phyloP scores from a whole-genome alignment of 1,140 invertebrate species.

The Cydia strobilella region DNA sequence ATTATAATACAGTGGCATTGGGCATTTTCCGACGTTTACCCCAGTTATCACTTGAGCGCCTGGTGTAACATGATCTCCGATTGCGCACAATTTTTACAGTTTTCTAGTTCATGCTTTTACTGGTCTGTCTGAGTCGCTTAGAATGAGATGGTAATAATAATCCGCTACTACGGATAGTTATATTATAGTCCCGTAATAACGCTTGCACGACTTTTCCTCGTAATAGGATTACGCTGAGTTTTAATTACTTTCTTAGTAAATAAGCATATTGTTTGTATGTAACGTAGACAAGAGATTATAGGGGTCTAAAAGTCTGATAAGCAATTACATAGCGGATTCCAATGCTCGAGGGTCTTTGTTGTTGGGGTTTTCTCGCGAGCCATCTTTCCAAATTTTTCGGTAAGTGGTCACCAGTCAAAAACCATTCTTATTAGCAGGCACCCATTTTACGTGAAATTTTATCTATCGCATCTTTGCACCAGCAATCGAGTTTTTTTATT shows the following conservation, averaged over 20 bases:
- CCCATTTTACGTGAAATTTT: no score
- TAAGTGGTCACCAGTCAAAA: no score
- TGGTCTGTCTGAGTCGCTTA: not conserved
- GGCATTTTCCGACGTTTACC: not conserved
- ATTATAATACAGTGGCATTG: no score
- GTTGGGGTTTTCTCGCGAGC: no score
- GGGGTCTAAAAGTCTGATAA: no score
- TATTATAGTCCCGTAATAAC: not conserved
- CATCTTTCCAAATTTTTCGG: no score
- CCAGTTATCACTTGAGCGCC: not conserved
- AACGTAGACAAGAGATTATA: no score
- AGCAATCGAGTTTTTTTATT: no score
- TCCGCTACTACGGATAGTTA: not conserved
- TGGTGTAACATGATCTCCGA: not conserved
- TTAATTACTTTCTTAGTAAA: constrained; percentile 8
- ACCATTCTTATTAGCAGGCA: no score
- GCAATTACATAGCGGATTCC: no score
- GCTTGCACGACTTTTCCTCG: constrained; percentile 1
- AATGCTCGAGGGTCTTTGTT: no score
- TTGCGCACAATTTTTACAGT: not conserved
- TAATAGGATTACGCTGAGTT: not conserved
- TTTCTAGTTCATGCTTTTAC: not conserved
- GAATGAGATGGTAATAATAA: not conserved
- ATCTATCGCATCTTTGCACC: no score
- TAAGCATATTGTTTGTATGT: not conserved